Base-by-base conservation (phyloP, 2,888 invertebrate genomes). In the Molorchus minor region DNA sequence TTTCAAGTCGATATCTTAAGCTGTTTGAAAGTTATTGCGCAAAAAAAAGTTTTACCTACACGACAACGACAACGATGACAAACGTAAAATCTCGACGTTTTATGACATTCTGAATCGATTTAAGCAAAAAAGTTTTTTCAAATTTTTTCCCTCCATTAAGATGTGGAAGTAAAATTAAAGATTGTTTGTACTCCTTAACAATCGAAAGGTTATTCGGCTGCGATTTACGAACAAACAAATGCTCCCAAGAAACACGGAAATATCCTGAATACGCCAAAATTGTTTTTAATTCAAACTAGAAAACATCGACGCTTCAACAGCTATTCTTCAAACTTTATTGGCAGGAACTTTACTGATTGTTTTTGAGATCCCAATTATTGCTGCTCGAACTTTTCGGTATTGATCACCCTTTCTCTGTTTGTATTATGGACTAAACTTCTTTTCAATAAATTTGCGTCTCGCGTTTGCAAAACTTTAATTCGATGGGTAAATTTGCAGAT, bases 311-410 rank as follows among this genome's bases (percentile, higher is more conserved):
- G 35, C 33, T 20, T 1, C 25, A 47, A 47, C 33, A 20, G 17
- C 47, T 19, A 20, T 36, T 47, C 35, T 15, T 35, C 47, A 35
- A 45, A 47, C 47, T 47, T 47, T 47, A 35, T 36, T 47, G 20
- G 47, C 47, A 35, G 13, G n/a, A 47, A 35, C 47, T 47, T 47
- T 35, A n/a, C 33, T 1, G 2, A 35, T 20, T 47, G 35, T 35
- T 35, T 47, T 35, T 20, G 16, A 47, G 35, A 4, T 30, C 17
- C 33, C 47, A 20, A 35, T 47, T 47, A 35, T 47, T 35, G n/a
- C 20, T 19, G 19, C 35, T n/a, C 2, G 35, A 47, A 33, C 20
- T 35, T 36, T 33, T 10, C 12, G 33, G 33, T 33, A 33, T 33
- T n/a, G 33, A 33, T 33, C 33, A 12, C 3, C n/a, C n/a, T 3